Evolutionary conservation across 2,113 vertebrate genomes (phyloP).

Genomic region (Tamias sibiricus): DNA sequence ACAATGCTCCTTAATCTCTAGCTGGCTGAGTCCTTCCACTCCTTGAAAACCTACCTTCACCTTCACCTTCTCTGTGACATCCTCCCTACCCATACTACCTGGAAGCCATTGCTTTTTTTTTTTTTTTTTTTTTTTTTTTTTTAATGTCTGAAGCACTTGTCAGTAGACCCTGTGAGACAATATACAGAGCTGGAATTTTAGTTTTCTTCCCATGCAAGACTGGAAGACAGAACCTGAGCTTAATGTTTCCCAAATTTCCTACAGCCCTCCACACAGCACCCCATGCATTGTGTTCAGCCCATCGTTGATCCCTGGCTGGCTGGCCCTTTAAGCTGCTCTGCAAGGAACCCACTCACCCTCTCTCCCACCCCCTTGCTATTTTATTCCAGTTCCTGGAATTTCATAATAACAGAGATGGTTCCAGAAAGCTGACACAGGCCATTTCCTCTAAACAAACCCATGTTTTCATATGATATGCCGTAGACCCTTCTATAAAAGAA

Average conservation of each 20-base stretch:
- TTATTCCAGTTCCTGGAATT: slow-evolving; percentile 77
- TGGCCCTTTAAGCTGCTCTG: background rate
- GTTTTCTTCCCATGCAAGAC: background rate
- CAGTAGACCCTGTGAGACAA: background rate
- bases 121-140: background rate
- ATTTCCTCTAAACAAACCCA: slow-evolving; percentile 73
- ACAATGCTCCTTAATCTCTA: background rate
- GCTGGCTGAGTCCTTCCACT: background rate
- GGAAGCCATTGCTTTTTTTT: background rate
- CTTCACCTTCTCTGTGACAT: background rate
- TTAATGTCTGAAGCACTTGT: background rate
- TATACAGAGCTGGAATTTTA: background rate
- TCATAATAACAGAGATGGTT: slow-evolving; percentile 76
- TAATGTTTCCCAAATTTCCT: background rate
- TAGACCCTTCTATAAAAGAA: slow-evolving; percentile 55
- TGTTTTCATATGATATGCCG: slow-evolving; percentile 66
- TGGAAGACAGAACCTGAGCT: background rate
- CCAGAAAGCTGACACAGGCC: slow-evolving; percentile 74
- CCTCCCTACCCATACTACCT: background rate
- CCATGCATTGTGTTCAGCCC: background rate
- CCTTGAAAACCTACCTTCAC: background rate
- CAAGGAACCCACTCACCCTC: background rate
- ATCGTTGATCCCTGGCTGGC: background rate
- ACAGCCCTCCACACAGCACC: background rate
- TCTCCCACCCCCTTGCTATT: slow-evolving; percentile 54